Evolutionary conservation across 2,888 invertebrate genomes (phyloP).

Genomic region (Noctua janthe): DNA sequence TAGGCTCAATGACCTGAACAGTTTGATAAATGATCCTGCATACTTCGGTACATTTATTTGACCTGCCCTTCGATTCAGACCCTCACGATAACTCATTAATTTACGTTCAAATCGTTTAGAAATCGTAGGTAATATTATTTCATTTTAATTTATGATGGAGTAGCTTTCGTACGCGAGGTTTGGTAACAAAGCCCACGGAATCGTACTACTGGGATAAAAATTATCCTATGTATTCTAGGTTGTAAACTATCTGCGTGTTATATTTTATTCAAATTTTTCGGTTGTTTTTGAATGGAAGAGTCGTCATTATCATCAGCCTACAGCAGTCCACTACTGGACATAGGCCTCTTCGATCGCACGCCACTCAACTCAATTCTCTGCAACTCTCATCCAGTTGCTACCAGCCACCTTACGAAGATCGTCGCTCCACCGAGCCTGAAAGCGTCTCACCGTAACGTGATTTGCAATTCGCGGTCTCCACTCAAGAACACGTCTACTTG

Average conservation of each 20-base stretch:
- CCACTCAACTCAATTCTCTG: no score
- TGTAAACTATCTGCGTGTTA: not conserved
- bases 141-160: not conserved
- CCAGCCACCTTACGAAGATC: no score
- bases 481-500: no score
- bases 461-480: no score
- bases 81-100: slow-evolving; percentile 33
- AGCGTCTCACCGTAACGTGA: no score
- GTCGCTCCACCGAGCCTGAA: no score
- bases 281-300: not conserved
- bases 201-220: not conserved
- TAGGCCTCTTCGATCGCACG: no score
- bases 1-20: slow-evolving; percentile 47
- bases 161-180: no score
- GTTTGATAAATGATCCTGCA: slow-evolving; percentile 50
- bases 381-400: not conserved
- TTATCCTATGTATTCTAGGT: not conserved
- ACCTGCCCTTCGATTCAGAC: slow-evolving; percentile 34
- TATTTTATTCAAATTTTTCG: not conserved
- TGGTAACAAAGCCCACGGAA: no score
- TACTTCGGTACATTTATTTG: slow-evolving; percentile 46
- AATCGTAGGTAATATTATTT: slow-evolving; percentile 20
- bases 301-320: no score
- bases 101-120: slow-evolving; percentile 37
- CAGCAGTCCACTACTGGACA: no score